Base-by-base conservation (phyloP, 2,888 invertebrate species). In the Tenthredo distinguenda region DNA sequence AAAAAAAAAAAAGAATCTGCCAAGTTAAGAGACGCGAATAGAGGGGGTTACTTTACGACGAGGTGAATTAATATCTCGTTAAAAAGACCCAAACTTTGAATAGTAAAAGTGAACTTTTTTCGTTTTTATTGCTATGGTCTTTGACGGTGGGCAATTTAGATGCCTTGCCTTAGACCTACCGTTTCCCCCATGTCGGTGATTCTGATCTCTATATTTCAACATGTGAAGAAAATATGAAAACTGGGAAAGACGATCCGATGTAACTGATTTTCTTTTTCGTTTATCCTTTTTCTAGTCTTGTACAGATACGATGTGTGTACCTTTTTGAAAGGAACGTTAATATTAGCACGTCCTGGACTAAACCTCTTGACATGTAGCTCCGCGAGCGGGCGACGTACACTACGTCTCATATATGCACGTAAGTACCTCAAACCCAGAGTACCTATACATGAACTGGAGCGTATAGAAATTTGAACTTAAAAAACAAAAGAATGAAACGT, bases 31-130 rank as follows among this genome's bases (percentile, higher is more conserved):
- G 81, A 55, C 50, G 18, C 4, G 55, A 50, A 77, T 55, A 50
- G 26, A 18, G 34, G 34, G 77, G 26, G 31, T 40, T 18, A 12
- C 81, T 81, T 62, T 37, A 58, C 62, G 81, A 81, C 21, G 37
- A 62, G n/a, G 62, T 81, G 81, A 62, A 81, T 81, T 81, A 81
- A 62, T 81, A 81, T 81, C 81, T 62, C 81, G 81, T 81, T 62
- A 81, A 26, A 47, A 81, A 62, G 81, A 81, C 40, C 18, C 62
- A 58, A 81, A 81, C 34, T 62, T 40, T 81, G 81, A 81, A 58
- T 81, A 62, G 62, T 81, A 58, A 21, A 81, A 62, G 81, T 40
- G 18, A 62, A 81, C 58, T 62, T 81, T 81, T 40, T 37, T 21
- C 40, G 21, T 76, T 34, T n/a, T 50, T 58, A 37, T 62, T 12